Conservation (phyloP, 1,140 invertebrate species). For the Reticulitermes speratus region DNA sequence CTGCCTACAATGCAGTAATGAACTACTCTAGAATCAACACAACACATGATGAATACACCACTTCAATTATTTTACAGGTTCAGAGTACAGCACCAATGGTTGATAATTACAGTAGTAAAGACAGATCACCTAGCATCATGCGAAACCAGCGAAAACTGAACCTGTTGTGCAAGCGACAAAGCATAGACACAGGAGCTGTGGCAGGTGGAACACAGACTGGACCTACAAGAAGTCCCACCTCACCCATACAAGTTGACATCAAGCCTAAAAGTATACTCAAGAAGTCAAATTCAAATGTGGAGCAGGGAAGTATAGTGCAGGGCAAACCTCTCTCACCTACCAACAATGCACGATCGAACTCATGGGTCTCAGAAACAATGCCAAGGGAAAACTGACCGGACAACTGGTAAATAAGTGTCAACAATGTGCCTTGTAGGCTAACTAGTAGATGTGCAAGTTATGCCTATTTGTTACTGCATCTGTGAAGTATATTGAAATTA, state of each 20-base stretch:
- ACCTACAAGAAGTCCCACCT: conserved; percentile 34
- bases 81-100: conserved; percentile 39
- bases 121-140: conserved; percentile 36
- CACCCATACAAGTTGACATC: conserved; percentile 35
- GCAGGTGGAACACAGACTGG: not conserved
- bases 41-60: no score
- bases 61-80: conserved; percentile 34
- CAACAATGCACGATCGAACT: conserved; percentile 35
- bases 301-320: conserved; percentile 39
- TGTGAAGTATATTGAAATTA: not conserved
- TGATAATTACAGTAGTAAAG: conserved; percentile 37
- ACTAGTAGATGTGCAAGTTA: not conserved
- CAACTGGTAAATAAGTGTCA: not conserved
- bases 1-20: no score
- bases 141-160: conserved; percentile 34
- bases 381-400: not conserved
- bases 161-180: conserved; percentile 33
- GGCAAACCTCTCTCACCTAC: conserved; percentile 35
- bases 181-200: conserved; percentile 27
- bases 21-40: no score
- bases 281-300: conserved; percentile 43
- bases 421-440: conserved; percentile 26
- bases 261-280: conserved; percentile 45
- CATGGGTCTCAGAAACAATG: conserved; percentile 33
- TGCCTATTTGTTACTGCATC: not conserved